A percentile compares a stretch with the other conserved stretches of the same genome.
phyloP scores from a whole-genome alignment of 2,113 vertebrate genomes.

The Pseudorasbora parva region DNA sequence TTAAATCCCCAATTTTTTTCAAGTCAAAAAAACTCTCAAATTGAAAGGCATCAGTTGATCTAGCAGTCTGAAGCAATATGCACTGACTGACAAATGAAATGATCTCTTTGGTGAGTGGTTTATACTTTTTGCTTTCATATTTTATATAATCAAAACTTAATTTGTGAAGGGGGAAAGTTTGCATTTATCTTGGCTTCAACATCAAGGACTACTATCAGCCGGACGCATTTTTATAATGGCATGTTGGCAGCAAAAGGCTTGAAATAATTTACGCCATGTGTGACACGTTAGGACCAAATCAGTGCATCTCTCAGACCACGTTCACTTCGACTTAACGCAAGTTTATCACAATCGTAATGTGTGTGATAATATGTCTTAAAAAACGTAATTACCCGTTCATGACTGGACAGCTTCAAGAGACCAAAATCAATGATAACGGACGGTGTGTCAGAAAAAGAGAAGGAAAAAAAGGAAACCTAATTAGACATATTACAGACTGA shows the following conservation, averaged over 20 bases:
- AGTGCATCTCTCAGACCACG: conserved; percentile 62
- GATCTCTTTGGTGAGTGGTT: neutral
- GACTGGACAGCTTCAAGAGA: conserved; percentile 68
- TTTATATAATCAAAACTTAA: conserved; percentile 44
- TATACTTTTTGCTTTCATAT: neutral
- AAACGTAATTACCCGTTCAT: conserved; percentile 71
- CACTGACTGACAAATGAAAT: conserved; percentile 28
- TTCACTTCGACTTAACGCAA: conserved; percentile 3
- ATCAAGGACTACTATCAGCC: conserved; percentile 62
- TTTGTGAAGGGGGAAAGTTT: conserved; percentile 38
- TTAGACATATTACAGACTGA: conserved; percentile 48
- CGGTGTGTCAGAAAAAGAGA: neutral
- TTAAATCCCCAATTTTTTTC: neutral
- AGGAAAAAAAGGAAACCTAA: neutral
- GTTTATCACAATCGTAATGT: conserved; percentile 35
- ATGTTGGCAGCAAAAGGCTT: conserved; percentile 63
- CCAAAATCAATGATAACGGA: conserved; percentile 36
- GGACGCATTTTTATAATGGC: conserved; percentile 65
- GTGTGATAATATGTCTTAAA: conserved; percentile 66
- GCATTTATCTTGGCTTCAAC: conserved; percentile 70
- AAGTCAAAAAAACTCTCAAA: neutral
- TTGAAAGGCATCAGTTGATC: neutral
- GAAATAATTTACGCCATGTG: conserved; percentile 72
- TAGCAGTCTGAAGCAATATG: conserved; percentile 30
- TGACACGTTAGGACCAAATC: conserved; percentile 66